These are phyloP conservation scores for Spilarctia lutea DNA, from an alignment of 2,888 invertebrate genomes.

Conservation along the genomic window DNA sequence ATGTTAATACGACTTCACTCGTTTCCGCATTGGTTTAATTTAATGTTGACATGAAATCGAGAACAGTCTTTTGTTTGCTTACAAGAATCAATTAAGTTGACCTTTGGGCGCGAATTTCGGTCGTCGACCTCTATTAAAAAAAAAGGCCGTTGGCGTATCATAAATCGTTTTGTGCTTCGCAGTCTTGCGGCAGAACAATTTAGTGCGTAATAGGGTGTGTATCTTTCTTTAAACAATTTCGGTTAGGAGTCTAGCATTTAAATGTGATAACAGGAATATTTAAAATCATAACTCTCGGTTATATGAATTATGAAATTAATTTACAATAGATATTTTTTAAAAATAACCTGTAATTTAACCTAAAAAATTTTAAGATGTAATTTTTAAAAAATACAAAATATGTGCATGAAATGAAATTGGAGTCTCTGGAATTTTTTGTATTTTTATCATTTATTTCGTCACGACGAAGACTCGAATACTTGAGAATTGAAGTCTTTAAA, in stretches of 20 bases:
- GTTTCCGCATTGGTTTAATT: conserved; percentile 44
- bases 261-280: neutral
- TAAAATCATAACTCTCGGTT: neutral
- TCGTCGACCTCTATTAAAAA: conserved; percentile 59
- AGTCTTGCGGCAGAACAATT: conserved; percentile 19
- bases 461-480: too few relatives aligned
- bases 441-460: too few relatives aligned
- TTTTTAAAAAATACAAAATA: too few relatives aligned
- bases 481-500: too few relatives aligned
- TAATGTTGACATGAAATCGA: conserved; percentile 31
- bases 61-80: conserved; percentile 43
- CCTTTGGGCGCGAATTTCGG: conserved; percentile 61
- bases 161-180: conserved; percentile 33
- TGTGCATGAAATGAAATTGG: too few relatives aligned
- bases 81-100: conserved; percentile 62
- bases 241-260: neutral
- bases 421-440: too few relatives aligned
- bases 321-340: neutral
- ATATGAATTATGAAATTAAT: neutral
- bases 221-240: neutral
- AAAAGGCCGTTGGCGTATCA: conserved; percentile 50
- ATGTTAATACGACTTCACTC: conserved; percentile 13
- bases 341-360: neutral
- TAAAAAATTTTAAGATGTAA: too few relatives aligned
- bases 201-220: neutral